Evolutionary conservation across 2,888 invertebrate genomes (phyloP), one percentile per base, ranked within the genome.

Genomic region (Marronus borbonicus): DNA sequence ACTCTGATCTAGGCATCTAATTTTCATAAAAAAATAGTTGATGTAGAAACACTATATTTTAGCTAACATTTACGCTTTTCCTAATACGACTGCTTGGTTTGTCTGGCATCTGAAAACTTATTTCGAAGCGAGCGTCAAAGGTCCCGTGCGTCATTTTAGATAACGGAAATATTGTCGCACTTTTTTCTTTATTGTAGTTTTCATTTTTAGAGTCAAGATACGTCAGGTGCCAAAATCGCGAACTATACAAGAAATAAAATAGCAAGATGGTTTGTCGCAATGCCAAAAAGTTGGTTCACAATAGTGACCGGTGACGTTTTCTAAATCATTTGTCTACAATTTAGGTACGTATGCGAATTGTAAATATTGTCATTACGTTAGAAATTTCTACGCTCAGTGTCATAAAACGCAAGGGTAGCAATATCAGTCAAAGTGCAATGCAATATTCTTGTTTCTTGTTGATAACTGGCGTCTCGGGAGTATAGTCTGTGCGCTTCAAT

Each of bases 211-310:
- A 60, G 20, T 12, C 60, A 4, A 60, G 24, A 60, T 12, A 24
- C 60, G 60, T 60, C 60, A 60, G 24, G 60, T 60, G 60, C 60
- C 60, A 60, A 60, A 60, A 8, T 60, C 60, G 28, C 60, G 60
- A 20, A 28, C 28, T 60, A 28, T 60, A 60, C 24, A 60, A 60
- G 60, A 60, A 60, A 60, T 60, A 60, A 60, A 60, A 60, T 24
- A 24, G 20, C 60, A 28, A 20, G 60, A 28, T 60, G 60, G 20
- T 28, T 60, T 60, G 60, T 60, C 60, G 28, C 24, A 7, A 60
- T 20, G 60, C 60, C 60, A 60, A 60, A 60, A 60, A 12, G 5
- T 60, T 10, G 60, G 28, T 24, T 24, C 60, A 7, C 17, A 10
- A 12, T 60, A 12, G 20, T n/a, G n/a, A 14, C 20, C 60, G 28